Base-by-base conservation (phyloP, 2,888 invertebrate genomes). In the Diogma glabrata region DNA sequence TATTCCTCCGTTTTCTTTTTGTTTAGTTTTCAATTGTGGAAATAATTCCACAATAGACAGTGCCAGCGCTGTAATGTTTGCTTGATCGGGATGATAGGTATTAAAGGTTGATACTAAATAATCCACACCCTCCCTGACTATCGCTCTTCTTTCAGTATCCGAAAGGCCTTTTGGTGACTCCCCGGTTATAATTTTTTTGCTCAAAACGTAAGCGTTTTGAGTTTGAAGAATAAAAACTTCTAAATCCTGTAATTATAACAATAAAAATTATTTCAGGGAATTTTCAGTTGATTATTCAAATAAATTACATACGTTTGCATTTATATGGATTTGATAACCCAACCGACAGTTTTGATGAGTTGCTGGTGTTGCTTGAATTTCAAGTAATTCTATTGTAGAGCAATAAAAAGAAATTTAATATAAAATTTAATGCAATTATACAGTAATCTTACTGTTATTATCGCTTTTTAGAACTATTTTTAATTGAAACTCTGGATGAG, bases 321-420 rank as follows among this genome's bases (percentile, higher is more conserved):
- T 36, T 36, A 36, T 36, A 36, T 36, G 36, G 16, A 36, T 36
- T 36, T 5, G 36, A 36, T 36, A 36, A 36, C 36, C 36, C 3
- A 5, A 36, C 36, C 14, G 8, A 8, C 36, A 36, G 17, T 14
- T 14, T 36, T 36, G 36, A 36, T 17, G 8, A 14, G 8, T 7
- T 6, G 17, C 5, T 36, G 36, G 36, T 7, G 36, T 36, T 36
- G 36, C 36, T 36, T 36, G 36, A 36, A 36, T 36, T 36, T 36
- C 36, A 36, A 8, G 36, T 36, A 36, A 36, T 36, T n/a, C 36
- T 36, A 36, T 36, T 36, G 36, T 36, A 36, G n/a, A n/a, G n/a
- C n/a, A n/a, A 4, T 14, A 33, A 33, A 7, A 33, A 36, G 17
- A 8, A 36, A 12, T 16, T 36, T 36, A 36, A 36, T 14, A 36